phyloP scores from a whole-genome alignment of 2,888 invertebrate species.

The Villa cingulata region DNA sequence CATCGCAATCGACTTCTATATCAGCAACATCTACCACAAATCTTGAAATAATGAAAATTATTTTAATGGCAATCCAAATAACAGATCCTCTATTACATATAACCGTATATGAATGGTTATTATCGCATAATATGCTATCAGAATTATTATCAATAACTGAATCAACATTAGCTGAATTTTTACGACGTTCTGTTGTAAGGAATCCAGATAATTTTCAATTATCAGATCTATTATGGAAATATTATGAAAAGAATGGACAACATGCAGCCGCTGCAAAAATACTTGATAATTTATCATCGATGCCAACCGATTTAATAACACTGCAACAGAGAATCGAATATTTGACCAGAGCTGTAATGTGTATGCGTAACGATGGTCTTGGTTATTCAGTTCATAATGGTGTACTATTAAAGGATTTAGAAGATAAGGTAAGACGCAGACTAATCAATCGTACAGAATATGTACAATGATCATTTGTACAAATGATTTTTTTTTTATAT shows the following conservation, averaged over 20 bases:
- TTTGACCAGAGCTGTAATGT: conserved; percentile 86
- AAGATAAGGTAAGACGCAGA: conserved; percentile 53
- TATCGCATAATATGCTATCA: conserved; percentile 56
- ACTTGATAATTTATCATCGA: conserved; percentile 63
- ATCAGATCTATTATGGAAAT: conserved; percentile 87
- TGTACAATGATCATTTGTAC: neutral
- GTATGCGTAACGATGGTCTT: conserved; percentile 76
- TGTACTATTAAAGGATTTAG: conserved; percentile 72
- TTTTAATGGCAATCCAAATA: conserved; percentile 51
- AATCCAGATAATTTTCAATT: conserved; percentile 46
- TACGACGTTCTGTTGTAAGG: conserved; percentile 35
- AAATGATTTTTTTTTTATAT: neutral
- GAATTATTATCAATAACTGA: conserved; percentile 47
- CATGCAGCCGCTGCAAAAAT: conserved; percentile 87
- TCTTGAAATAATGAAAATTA: conserved; percentile 44
- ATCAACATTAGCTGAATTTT: conserved; percentile 35
- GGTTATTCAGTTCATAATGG: conserved; percentile 59
- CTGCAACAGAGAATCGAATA: conserved; percentile 77
- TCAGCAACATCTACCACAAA: neutral
- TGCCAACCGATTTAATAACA: conserved; percentile 53
- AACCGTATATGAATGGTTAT: conserved; percentile 86
- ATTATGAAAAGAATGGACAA: conserved; percentile 83
- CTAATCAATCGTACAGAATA: too few species aligned
- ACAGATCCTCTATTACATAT: conserved; percentile 83
- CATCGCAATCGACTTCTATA: neutral